These are phyloP conservation scores for Bruchidius siliquastri DNA, from an alignment of 2,888 invertebrate genomes.

Conservation along the genomic window DNA sequence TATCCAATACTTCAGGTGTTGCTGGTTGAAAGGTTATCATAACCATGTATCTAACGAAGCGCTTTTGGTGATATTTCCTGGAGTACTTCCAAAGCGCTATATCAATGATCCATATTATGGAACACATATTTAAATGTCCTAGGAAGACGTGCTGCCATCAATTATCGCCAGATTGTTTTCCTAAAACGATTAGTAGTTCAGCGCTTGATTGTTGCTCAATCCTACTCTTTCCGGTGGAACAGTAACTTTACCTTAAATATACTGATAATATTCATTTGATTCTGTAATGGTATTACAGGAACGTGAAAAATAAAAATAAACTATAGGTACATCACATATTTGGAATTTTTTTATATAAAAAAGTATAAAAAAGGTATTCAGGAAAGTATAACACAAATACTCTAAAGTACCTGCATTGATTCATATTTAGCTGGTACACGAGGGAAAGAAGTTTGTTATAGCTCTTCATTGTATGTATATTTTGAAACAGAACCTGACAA, in stretches of 20 bases:
- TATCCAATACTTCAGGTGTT: too few relatives aligned
- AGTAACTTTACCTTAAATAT: background rate
- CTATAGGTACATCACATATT: background rate
- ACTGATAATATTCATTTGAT: background rate
- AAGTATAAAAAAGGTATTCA: background rate
- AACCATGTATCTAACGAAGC: too few relatives aligned
- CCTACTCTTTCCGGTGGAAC: background rate
- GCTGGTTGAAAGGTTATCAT: too few relatives aligned
- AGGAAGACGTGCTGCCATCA: too few relatives aligned
- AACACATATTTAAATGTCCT: too few relatives aligned
- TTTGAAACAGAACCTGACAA: background rate
- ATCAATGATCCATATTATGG: too few relatives aligned
- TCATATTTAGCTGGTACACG: background rate
- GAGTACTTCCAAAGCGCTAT: too few relatives aligned
- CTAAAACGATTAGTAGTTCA: too few relatives aligned
- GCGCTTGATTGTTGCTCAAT: background rate
- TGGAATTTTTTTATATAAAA: background rate
- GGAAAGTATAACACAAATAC: background rate
- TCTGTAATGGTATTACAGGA: background rate
- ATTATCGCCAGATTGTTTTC: too few relatives aligned
- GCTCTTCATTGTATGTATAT: background rate
- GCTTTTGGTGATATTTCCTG: too few relatives aligned
- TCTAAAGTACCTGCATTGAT: background rate
- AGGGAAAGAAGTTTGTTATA: background rate
- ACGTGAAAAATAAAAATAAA: background rate